Conservation (phyloP, 1,140 invertebrate genomes). For the Zaprionus kolodkinae region DNA sequence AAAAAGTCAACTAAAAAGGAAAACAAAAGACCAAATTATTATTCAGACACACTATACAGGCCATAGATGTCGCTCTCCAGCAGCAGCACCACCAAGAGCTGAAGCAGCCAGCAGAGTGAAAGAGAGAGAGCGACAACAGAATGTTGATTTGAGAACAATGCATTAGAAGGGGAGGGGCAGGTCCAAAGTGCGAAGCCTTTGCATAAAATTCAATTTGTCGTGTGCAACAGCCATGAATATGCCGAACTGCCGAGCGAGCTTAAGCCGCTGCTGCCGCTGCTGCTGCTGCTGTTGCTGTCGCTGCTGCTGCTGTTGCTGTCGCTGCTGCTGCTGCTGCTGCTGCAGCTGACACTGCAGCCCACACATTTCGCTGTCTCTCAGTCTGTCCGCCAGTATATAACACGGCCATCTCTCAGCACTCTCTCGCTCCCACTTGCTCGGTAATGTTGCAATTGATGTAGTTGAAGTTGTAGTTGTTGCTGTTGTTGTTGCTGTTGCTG, state of each 20-base stretch:
- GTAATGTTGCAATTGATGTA: conserved; percentile 40
- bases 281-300: neutral
- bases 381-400: conserved; percentile 27
- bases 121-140: conserved; percentile 2
- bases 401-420: conserved; percentile 13
- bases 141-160: conserved; percentile 35
- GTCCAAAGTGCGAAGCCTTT: conserved; percentile 58
- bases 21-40: conserved; percentile 73
- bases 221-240: conserved; percentile 80
- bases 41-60: conserved; percentile 54
- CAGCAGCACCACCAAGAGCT: neutral
- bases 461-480: neutral
- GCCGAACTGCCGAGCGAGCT: conserved; percentile 64
- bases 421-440: neutral
- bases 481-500: conserved; percentile 8
- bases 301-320: conserved; percentile 34
- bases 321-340: conserved; percentile 1
- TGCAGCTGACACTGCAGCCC: conserved; percentile 43
- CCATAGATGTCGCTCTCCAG: conserved; percentile 51
- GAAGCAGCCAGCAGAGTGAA: neutral
- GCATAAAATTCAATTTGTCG: conserved; percentile 82
- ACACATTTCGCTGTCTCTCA: conserved; percentile 44
- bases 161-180: conserved; percentile 16
- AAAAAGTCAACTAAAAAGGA: conserved; percentile 36
- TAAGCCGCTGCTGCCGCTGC: conserved; percentile 43